Base-by-base conservation (phyloP, 2,113 vertebrate genomes). In the Phodopus roborovskii region DNA sequence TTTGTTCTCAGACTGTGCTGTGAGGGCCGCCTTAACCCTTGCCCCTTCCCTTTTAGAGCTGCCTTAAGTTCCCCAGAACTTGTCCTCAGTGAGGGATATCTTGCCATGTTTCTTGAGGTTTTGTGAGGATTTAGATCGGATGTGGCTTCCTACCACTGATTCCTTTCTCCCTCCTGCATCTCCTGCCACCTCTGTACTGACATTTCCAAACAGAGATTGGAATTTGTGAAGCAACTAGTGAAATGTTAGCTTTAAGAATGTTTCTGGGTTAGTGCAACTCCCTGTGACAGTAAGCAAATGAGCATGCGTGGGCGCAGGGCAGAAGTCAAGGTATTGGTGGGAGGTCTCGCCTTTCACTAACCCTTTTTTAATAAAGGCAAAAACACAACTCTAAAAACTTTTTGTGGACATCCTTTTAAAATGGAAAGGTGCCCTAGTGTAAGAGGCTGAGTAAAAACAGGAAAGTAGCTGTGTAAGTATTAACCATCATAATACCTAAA, bases 11-110 rank as follows among this genome's bases (percentile, higher is more conserved):
- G 93, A 92, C 94, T 79, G 85, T 91, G 96, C 96, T 97, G 91
- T 94, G 94, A 96, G 96, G 90, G 95, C 96, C n/a, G 88, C 97
- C 96, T 97, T 97, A 96, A 94, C 96, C 96, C 94, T 90, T 82
- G 81, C 85, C 90, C 94, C 77, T 91, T 94, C 88, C 94, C 93
- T 96, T 90, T 58, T 94, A 94, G 97, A 97, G 96, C 97, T 96
- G 97, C 97, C 97, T 97, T 97, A 96, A 77, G 56, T 95, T 97
- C 94, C 78, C 90, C 68, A 64, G 45, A 97, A 93, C 96, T 75
- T 86, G 91, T 88, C 91, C 95, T 94, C 71, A 58, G 53, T 90
- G 56, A 93, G 82, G 94, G 42, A n/a, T 45, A 19, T 53, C 77
- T 83, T 71, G 74, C 87, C 82, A 50, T 89, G 75, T 94, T 96